Percentiles rank a stretch among this genome's conserved stretches.
phyloP scores from a whole-genome alignment of 2,888 invertebrate genomes.

The Synanthedon vespiformis region DNA sequence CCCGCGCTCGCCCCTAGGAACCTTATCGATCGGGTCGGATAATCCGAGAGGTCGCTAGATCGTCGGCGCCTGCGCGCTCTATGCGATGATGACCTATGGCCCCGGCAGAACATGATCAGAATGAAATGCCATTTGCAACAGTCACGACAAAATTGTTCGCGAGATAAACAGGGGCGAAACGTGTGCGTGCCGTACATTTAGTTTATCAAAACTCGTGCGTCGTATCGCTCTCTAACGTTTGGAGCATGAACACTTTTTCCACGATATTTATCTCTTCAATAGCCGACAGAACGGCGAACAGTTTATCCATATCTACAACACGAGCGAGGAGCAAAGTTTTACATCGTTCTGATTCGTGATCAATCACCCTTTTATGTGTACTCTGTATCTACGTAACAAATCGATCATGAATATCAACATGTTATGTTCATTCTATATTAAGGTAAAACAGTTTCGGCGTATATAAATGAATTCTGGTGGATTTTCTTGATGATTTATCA shows the following conservation, averaged over 20 bases:
- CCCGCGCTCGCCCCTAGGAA: conserved; percentile 20
- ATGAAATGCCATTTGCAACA: conserved; percentile 45
- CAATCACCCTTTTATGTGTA: conserved; percentile 30
- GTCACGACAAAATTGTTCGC: conserved; percentile 33
- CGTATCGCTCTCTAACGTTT: not conserved
- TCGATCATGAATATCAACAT: conserved; percentile 19
- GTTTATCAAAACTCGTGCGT: not conserved
- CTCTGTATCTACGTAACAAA: conserved; percentile 31
- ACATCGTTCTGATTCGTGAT: conserved; percentile 35
- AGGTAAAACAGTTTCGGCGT: too few species aligned
- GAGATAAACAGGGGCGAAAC: conserved; percentile 23
- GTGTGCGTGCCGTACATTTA: conserved; percentile 3
- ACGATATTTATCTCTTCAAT: conserved; percentile 16
- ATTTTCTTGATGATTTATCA: too few species aligned
- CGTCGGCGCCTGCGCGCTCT: conserved; percentile 35
- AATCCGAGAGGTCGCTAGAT: conserved; percentile 58
- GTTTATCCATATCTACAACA: conserved; percentile 29
- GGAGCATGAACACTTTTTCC: not conserved
- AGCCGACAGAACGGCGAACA: conserved; percentile 13
- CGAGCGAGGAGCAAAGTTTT: conserved; percentile 19
- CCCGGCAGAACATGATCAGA: conserved; percentile 24
- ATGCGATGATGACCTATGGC: conserved; percentile 39
- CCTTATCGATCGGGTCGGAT: conserved; percentile 59
- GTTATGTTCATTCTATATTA: too few species aligned
- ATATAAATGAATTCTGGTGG: too few species aligned